A percentile compares a stretch with the other conserved stretches of the same genome.
Conservation (phyloP, 2,797 vertebrate species). For the Pteronotus mesoamericanus region DNA sequence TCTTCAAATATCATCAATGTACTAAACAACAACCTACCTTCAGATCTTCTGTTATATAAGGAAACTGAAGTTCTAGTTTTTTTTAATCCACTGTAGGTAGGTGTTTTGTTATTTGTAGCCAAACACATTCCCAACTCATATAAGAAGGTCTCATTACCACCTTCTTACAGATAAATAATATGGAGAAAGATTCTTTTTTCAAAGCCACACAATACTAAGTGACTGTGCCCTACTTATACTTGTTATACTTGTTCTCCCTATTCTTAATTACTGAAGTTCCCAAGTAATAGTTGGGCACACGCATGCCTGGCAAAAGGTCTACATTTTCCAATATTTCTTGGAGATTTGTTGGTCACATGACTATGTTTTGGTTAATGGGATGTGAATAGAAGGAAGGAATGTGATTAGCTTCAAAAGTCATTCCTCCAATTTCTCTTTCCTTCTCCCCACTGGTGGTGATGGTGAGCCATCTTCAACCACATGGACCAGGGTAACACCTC, state of each 20-base stretch:
- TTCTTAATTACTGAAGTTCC: not conserved
- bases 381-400: not conserved
- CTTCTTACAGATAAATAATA: not conserved
- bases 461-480: not conserved
- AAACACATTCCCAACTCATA: not conserved
- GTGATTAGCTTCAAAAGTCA: not conserved
- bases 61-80: not conserved
- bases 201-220: not conserved
- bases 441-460: not conserved
- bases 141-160: not conserved
- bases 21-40: not conserved
- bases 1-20: not conserved
- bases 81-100: not conserved
- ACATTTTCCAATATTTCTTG: not conserved
- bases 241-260: not conserved
- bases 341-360: not conserved
- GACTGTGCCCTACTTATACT: not conserved
- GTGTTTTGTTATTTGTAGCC: not conserved
- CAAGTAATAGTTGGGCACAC: not conserved
- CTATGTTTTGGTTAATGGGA: not conserved
- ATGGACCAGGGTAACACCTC: not conserved
- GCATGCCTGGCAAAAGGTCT: not conserved
- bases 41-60: not conserved
- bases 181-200: not conserved
- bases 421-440: not conserved